Evolutionary conservation across 2,888 invertebrate species (phyloP).

Genomic region (Pseudolycoriella hygida): DNA sequence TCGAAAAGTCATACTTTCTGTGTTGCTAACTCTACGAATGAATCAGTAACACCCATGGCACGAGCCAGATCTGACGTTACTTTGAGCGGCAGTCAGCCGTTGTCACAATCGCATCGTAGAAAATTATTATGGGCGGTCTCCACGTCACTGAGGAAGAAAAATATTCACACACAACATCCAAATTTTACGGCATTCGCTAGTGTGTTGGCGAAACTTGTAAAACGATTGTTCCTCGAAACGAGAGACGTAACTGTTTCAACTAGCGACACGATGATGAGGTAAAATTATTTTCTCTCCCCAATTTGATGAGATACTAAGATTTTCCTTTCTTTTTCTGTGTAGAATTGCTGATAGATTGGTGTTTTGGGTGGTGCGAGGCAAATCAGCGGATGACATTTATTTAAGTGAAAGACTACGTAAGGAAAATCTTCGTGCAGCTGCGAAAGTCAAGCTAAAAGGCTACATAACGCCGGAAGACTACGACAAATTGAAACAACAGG

Average conservation of each 20-base stretch:
- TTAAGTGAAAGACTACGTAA: slow-evolving; percentile 15
- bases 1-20: slow-evolving; percentile 26
- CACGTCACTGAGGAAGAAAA: slow-evolving; percentile 55
- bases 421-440: neutral
- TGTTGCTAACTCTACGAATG: slow-evolving; percentile 16
- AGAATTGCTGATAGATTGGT: slow-evolving; percentile 47
- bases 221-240: slow-evolving; percentile 40
- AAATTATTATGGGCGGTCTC: slow-evolving; percentile 71
- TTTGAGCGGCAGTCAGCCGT: slow-evolving; percentile 8
- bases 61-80: slow-evolving; percentile 13
- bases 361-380: slow-evolving; percentile 44
- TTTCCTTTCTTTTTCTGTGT: slow-evolving; percentile 12
- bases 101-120: slow-evolving; percentile 22
- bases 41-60: neutral
- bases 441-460: slow-evolving; percentile 4
- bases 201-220: slow-evolving; percentile 45
- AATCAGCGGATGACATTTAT: slow-evolving; percentile 42
- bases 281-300: too few species aligned
- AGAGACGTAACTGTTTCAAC: slow-evolving; percentile 30
- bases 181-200: slow-evolving; percentile 55
- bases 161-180: slow-evolving; percentile 43
- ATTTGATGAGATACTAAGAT: too few species aligned
- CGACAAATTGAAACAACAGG: slow-evolving; percentile 17
- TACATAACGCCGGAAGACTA: slow-evolving; percentile 19
- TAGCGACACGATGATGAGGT: slow-evolving; percentile 56